Conservation (phyloP, 2,888 invertebrate species). For the Eilema depressum region DNA sequence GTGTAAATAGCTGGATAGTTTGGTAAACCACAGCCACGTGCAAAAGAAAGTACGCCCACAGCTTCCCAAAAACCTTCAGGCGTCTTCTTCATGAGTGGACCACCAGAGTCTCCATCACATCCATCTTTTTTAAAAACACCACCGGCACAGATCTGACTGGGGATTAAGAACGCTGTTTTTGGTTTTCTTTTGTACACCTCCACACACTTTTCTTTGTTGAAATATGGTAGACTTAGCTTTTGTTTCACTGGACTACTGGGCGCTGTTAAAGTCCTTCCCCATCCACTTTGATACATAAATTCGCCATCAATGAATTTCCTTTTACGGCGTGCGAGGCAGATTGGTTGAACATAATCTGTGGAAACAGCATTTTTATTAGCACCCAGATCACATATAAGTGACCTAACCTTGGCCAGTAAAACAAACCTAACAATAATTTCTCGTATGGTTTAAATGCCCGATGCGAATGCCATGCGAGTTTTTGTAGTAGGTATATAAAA, state of each 20-base stretch:
- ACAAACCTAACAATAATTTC: no score
- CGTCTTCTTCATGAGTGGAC: constrained; percentile 9
- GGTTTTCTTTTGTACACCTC: not conserved
- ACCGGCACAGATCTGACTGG: constrained; percentile 6
- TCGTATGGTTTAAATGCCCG: no score
- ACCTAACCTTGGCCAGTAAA: no score
- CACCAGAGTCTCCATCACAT: constrained; percentile 12
- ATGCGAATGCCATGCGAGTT: no score
- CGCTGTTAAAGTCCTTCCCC: not conserved
- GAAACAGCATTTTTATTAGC: not conserved
- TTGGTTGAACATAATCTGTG: constrained; percentile 5
- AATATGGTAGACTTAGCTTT: not conserved
- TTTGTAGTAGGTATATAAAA: no score
- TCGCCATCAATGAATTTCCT: not conserved
- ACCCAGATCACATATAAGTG: no score
- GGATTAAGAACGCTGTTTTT: not conserved
- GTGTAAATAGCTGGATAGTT: constrained; percentile 27
- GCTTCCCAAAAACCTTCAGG: constrained; percentile 7
- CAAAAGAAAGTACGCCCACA: not conserved
- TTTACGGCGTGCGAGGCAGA: not conserved
- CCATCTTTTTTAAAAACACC: not conserved
- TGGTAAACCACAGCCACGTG: constrained; percentile 3
- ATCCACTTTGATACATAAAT: not conserved
- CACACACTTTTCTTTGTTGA: not conserved
- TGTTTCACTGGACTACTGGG: not conserved